These are phyloP conservation scores for Thalassophryne amazonica DNA, from an alignment of 2,797 vertebrate genomes.

Conservation along the genomic window DNA sequence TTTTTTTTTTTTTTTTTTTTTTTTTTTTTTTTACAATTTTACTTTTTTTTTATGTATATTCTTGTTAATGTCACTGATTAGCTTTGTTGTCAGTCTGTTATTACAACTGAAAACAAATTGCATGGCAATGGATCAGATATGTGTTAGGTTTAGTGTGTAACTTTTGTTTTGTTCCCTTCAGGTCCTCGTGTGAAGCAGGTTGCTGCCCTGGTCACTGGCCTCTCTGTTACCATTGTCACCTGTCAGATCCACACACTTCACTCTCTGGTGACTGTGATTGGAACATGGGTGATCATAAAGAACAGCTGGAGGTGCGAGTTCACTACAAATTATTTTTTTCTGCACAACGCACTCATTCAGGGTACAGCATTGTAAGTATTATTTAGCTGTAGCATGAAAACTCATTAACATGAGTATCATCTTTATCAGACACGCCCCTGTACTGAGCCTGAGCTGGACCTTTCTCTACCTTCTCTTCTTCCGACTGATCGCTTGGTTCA, in stretches of 20 bases:
- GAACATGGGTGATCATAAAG: slow-evolving; percentile 88
- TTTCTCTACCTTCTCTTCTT: slow-evolving; percentile 93
- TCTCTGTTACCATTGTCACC: slow-evolving; percentile 79
- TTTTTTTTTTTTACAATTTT: too few relatives aligned
- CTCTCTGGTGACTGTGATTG: slow-evolving; percentile 85
- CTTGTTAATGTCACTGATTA: too few relatives aligned
- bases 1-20: too few relatives aligned
- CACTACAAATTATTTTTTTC: neutral
- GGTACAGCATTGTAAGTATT: too few relatives aligned
- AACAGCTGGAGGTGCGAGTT: slow-evolving; percentile 80
- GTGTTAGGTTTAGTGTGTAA: too few relatives aligned
- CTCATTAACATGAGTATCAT: neutral
- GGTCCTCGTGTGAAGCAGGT: slow-evolving; percentile 84
- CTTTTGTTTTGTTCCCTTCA: slow-evolving; percentile 35
- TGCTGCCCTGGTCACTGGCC: slow-evolving; percentile 80
- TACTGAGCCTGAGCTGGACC: slow-evolving; percentile 84
- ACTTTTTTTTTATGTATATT: too few relatives aligned
- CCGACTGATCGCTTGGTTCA: slow-evolving; percentile 75
- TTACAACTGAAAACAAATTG: too few relatives aligned
- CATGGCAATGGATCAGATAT: too few relatives aligned
- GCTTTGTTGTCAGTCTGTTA: too few relatives aligned
- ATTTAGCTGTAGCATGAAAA: neutral
- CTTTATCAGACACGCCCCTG: slow-evolving; percentile 77
- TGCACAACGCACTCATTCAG: neutral
- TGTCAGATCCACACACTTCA: slow-evolving; percentile 86